Evolutionary conservation across 2,797 vertebrate species (phyloP), one percentile per base, ranked within the genome.

Genomic region (Pelochelys cantorii): DNA sequence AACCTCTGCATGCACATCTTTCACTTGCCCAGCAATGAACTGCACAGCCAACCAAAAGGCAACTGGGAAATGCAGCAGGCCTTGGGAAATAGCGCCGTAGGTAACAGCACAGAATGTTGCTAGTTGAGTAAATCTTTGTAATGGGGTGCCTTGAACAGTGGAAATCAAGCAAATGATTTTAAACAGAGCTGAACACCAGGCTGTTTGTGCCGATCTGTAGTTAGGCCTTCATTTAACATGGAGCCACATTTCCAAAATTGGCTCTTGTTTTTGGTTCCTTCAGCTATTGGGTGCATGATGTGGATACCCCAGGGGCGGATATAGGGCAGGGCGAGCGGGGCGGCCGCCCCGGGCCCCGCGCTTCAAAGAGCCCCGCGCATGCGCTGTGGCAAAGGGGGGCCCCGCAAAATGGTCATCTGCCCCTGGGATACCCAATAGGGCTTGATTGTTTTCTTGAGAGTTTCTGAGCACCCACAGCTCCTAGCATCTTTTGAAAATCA

Each of bases 391-490:
- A n/a, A n/a, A n/a, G n/a, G n/a, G n/a, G n/a, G n/a, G n/a, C n/a
- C n/a, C n/a, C n/a, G n/a, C n/a, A n/a, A n/a, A n/a, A n/a, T n/a
- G n/a, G n/a, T n/a, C n/a, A n/a, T n/a, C n/a, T n/a, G n/a, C n/a
- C n/a, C n/a, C n/a, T n/a, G n/a, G 42, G 42, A 2, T 37, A 8
- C 17, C 29, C 1, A 71, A 7, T 71, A 48, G 18, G n/a, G n/a
- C 12, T 1, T 34, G 31, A 5, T 15, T 80, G 14, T 18, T 48
- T 48, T 48, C 42, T 5, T 48, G 42, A 48, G 81, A 55, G n/a
- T 23, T 2, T 1, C 75, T 52, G 8, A 42, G 37, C 31, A 1
- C 18, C 18, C 14, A 0, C n/a, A 4, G 75, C 9, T 34, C 55
- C 85, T 22, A 48, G 71, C 42, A 27, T 34, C 42, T 75, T 14